Evolutionary conservation across 2,888 invertebrate genomes (phyloP), one percentile per base, ranked within the genome.

Genomic region (Scaptomyza flava): DNA sequence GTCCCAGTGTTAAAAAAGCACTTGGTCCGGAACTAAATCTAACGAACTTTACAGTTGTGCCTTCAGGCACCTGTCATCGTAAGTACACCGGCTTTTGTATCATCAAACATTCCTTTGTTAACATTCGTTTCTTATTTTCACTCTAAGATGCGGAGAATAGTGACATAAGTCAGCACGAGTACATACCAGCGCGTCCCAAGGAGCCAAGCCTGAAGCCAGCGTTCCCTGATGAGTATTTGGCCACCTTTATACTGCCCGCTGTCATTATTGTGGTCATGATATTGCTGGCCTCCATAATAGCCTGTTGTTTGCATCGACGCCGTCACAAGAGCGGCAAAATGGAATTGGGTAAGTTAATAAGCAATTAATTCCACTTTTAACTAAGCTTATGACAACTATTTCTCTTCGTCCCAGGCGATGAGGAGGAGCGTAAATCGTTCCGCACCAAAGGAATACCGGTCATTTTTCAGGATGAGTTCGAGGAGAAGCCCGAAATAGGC

Each of bases 381-480:
- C 4, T 12, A 11, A 62, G 31, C 11, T 31, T 9, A 20, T n/a
- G 3, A 11, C 6, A 27, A 20, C 8, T 4, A 14, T 9, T 8
- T 3, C 31, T 33, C 23, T 4, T 23, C 23, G 3, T 3, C 43
- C 92, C 93, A 72, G 95, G 95, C 33, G 95, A 95, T 89, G 96
- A 96, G 87, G 96, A 97, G 87, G 96, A 96, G 80, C 93, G 96
- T 17, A 95, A 96, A 90, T 96, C 96, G 73, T 96, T 96, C 93
- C 94, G 96, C 51, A 96, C 96, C 82, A 96, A 96, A 91, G 94
- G 94, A 53, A 98, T 98, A 86, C 99, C 99, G 0, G 98, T 99
- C 41, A 99, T 99, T 89, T 98, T 99, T 93, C 97, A 97, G 92
- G 98, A 99, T 91, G 99, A 99, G 91, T 93, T 99, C 45, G 98